Conservation (phyloP, 2,888 invertebrate genomes). For the Hedychridium roseum region DNA sequence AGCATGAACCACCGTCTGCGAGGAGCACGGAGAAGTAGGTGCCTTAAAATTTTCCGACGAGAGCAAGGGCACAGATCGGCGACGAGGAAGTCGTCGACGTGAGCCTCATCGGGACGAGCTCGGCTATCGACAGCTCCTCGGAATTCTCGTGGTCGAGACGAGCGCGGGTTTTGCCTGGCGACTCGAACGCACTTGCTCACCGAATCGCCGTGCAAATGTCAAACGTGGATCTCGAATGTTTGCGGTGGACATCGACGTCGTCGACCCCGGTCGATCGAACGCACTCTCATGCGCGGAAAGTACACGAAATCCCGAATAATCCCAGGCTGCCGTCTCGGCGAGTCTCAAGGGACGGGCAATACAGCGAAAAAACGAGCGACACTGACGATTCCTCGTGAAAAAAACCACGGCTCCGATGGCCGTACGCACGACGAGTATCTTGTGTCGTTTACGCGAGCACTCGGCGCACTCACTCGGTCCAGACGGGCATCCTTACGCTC, state of each 20-base stretch:
- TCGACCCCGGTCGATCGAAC: constrained; percentile 20
- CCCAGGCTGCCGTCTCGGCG: not conserved
- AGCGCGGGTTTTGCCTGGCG: no score
- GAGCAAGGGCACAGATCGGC: constrained; percentile 10
- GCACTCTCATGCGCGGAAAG: not conserved
- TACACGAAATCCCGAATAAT: not conserved
- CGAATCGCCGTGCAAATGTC: constrained; percentile 14
- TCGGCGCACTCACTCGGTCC: constrained; percentile 34
- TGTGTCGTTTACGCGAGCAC: constrained; percentile 23
- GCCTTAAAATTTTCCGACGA: no score
- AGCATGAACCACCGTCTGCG: constrained; percentile 10
- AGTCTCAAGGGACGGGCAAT: no score
- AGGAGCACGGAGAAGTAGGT: not conserved
- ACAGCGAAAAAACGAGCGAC: constrained; percentile 1
- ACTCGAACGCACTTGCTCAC: no score
- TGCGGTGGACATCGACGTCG: constrained; percentile 23
- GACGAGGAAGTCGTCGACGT: constrained; percentile 26
- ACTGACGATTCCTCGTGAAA: constrained; percentile 7
- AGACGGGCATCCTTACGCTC: constrained; percentile 32
- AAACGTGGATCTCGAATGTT: not conserved
- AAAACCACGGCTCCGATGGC: not conserved
- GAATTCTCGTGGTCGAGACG: no score
- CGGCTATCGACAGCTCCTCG: not conserved
- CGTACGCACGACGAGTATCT: constrained; percentile 24
- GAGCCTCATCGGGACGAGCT: constrained; percentile 18